These are phyloP conservation scores for Aethina tumida DNA, from an alignment of 1,140 invertebrate genomes.

Conservation along the genomic window DNA sequence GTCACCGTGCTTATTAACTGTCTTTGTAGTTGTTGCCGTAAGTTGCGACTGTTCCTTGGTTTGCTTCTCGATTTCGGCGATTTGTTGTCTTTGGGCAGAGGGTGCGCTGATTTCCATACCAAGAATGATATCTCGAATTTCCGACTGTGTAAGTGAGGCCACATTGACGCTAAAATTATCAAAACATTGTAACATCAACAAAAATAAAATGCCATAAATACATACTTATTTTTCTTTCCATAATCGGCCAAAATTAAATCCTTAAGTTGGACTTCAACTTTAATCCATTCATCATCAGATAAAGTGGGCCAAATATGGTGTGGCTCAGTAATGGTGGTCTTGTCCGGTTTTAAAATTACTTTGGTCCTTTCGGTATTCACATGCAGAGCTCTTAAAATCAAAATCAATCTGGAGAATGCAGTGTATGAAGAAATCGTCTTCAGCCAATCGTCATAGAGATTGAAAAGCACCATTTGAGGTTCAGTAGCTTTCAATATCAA, in stretches of 20 bases:
- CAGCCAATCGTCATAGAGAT: slow-evolving; percentile 98
- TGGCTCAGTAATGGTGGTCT: slow-evolving; percentile 95
- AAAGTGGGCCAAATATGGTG: slow-evolving; percentile 99
- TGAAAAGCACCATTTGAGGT: slow-evolving; percentile 99
- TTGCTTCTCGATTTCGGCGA: slow-evolving; percentile 99
- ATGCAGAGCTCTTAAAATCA: slow-evolving; percentile 93
- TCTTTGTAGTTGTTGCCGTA: slow-evolving; percentile 94
- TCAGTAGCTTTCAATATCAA: slow-evolving; percentile 98
- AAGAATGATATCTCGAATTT: slow-evolving; percentile 98
- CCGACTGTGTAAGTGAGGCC: slow-evolving; percentile 95
- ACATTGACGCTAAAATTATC: slow-evolving; percentile 75
- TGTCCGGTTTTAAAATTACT: slow-evolving; percentile 96
- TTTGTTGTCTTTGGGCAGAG: slow-evolving; percentile 96
- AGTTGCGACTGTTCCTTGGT: slow-evolving; percentile 98
- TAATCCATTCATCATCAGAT: slow-evolving; percentile 98
- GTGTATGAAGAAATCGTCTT: slow-evolving; percentile 94
- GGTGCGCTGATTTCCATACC: slow-evolving; percentile 99
- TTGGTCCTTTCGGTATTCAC: slow-evolving; percentile 99
- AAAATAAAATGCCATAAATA: slow-evolving; percentile 3
- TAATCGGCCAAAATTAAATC: slow-evolving; percentile 98
- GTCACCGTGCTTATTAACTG: slow-evolving; percentile 98
- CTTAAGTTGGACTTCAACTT: slow-evolving; percentile 96
- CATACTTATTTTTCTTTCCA: slow-evolving; percentile 95
- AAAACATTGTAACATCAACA: not conserved
- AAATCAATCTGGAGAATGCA: slow-evolving; percentile 91